Evolutionary conservation across 92 coral and sea anemone genomes (phyloP).

Genomic region (Umimayanthus kanabou): DNA sequence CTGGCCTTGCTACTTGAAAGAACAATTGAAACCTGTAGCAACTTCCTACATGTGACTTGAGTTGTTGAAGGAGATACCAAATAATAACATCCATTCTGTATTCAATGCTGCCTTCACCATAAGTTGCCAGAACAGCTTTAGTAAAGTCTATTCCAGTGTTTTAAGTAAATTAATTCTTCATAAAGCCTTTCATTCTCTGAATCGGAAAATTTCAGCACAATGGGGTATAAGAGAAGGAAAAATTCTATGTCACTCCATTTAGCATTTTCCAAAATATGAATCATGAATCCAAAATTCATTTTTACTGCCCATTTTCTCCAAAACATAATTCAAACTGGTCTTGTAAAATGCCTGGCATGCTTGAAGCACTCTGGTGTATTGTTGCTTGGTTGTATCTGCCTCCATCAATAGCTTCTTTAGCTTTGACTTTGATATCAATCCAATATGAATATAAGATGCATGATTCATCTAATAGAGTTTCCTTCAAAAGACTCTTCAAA

Average conservation of each 20-base stretch:
- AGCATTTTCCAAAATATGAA: constrained; percentile 27
- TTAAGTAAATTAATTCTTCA: constrained; percentile 38
- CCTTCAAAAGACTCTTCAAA: not conserved
- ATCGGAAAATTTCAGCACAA: not conserved
- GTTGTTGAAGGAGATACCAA: constrained; percentile 32
- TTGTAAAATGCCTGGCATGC: constrained; percentile 30
- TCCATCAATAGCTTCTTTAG: constrained; percentile 22
- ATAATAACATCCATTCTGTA: constrained; percentile 39
- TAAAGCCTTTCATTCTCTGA: constrained; percentile 6
- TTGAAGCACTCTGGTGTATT: not conserved
- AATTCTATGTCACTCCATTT: constrained; percentile 32
- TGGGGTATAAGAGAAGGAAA: constrained; percentile 1
- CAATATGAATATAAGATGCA: constrained; percentile 9
- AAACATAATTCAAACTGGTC: constrained; percentile 19
- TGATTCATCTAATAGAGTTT: not conserved
- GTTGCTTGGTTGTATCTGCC: constrained; percentile 15
- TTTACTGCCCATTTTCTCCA: constrained; percentile 20
- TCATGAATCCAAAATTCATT: constrained; percentile 38
- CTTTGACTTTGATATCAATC: constrained; percentile 7
- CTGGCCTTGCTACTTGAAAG: constrained; percentile 17
- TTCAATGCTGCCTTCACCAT: constrained; percentile 33
- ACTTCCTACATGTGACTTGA: constrained; percentile 22
- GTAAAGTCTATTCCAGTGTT: constrained; percentile 21
- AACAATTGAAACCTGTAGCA: constrained; percentile 18
- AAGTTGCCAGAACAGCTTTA: constrained; percentile 7